A percentile compares a stretch with the other conserved stretches of the same genome.
Conservation (phyloP, 2,113 vertebrate genomes). For the Zosterops lateralis region DNA sequence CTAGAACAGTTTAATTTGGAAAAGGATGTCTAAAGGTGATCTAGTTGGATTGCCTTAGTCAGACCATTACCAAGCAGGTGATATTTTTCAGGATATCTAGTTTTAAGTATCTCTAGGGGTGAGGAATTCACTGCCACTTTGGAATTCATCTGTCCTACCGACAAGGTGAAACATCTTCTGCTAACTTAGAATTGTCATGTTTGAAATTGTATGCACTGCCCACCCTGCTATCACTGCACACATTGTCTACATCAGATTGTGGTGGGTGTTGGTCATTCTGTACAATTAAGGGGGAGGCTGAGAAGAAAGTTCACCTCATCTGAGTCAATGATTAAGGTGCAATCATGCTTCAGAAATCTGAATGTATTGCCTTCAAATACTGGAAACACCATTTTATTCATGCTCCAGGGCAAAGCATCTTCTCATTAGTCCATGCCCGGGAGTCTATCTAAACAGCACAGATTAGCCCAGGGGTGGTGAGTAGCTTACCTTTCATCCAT, state of each 20-base stretch:
- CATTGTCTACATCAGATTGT: neutral
- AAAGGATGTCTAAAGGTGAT: neutral
- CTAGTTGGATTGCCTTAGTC: neutral
- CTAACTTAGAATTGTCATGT: neutral
- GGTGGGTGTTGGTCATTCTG: neutral
- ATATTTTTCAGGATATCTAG: neutral
- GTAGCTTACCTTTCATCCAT: neutral
- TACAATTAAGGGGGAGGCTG: neutral
- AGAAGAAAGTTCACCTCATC: neutral
- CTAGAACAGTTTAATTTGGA: neutral
- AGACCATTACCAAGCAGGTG: neutral
- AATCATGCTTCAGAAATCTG: neutral
- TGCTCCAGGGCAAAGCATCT: neutral
- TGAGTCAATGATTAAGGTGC: neutral
- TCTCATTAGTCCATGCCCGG: neutral
- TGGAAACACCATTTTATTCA: neutral
- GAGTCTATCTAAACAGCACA: neutral
- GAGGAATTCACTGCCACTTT: neutral
- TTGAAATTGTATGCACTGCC: neutral
- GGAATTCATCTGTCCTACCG: neutral
- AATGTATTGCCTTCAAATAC: neutral
- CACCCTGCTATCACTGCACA: neutral
- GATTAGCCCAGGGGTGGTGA: neutral
- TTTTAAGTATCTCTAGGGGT: neutral
- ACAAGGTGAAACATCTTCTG: neutral